Conservation (phyloP, 2,888 invertebrate species). For the Acronicta alni region DNA sequence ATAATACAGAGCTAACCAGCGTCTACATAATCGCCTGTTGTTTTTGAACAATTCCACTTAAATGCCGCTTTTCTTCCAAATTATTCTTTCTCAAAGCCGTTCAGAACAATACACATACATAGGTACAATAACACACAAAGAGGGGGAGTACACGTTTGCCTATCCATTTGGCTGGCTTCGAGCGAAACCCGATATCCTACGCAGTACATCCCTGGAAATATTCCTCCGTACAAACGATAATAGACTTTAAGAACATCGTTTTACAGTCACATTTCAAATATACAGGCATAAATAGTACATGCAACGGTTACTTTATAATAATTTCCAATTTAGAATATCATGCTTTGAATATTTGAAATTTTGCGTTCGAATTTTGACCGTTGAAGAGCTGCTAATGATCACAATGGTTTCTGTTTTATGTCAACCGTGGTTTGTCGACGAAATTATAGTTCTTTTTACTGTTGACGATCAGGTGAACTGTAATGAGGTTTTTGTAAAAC, state of each 20-base stretch:
- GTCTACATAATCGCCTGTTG: neutral
- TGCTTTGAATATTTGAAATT: constrained; percentile 50
- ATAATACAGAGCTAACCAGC: too few species aligned
- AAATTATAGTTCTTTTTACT: too few species aligned
- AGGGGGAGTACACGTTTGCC: constrained; percentile 71
- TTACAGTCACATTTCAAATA: constrained; percentile 29
- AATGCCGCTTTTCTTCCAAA: constrained; percentile 28
- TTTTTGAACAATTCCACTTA: neutral
- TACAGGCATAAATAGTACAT: constrained; percentile 26
- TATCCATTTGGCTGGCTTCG: constrained; percentile 81
- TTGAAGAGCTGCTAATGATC: constrained; percentile 13
- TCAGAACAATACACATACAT: constrained; percentile 41
- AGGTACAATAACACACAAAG: constrained; percentile 55
- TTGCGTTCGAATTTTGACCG: constrained; percentile 39
- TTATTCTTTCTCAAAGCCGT: constrained; percentile 36
- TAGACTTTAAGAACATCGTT: neutral
- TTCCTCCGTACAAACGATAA: constrained; percentile 27
- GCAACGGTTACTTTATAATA: constrained; percentile 55
- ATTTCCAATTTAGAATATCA: constrained; percentile 60
- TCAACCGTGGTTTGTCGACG: constrained; percentile 21
- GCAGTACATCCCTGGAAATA: constrained; percentile 60
- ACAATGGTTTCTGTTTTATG: constrained; percentile 21
- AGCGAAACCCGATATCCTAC: constrained; percentile 70
- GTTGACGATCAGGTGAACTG: too few species aligned
- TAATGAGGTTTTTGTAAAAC: too few species aligned